These are phyloP conservation scores for Aurelia sp. DNA, from an alignment of 30 jellyfish, hydroid and myxozoan species.

Conservation along the genomic window DNA sequence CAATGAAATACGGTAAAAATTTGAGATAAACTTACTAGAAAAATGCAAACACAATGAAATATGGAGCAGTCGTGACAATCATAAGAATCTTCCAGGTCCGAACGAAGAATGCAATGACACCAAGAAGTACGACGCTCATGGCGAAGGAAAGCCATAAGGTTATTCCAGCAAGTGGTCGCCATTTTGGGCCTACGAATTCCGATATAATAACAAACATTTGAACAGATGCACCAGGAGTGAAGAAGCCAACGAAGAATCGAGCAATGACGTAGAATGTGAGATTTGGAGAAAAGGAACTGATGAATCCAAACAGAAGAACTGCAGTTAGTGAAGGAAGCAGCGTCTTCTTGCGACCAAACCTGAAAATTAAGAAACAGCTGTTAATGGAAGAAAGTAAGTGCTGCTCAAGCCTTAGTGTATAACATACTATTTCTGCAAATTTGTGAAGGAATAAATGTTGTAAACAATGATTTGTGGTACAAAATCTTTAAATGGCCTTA, in stretches of 20 bases:
- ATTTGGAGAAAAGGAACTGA: slow-evolving; percentile 81
- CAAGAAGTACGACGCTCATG: slow-evolving; percentile 70
- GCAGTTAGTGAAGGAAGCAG: slow-evolving; percentile 66
- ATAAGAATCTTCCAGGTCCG: slow-evolving; percentile 86
- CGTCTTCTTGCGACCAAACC: slow-evolving; percentile 79
- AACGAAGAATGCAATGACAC: slow-evolving; percentile 82
- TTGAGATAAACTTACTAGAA: slow-evolving; percentile 60
- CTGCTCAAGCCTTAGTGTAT: too few species aligned
- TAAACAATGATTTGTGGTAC: too few species aligned
- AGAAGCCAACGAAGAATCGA: slow-evolving; percentile 78
- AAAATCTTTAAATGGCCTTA: too few species aligned
- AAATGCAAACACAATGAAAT: slow-evolving; percentile 50
- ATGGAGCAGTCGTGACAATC: slow-evolving; percentile 82
- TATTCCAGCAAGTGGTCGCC: slow-evolving; percentile 91
- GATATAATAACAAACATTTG: slow-evolving; percentile 76
- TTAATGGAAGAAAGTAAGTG: too few species aligned
- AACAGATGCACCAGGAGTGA: slow-evolving; percentile 76
- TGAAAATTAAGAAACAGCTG: neutral
- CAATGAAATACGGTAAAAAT: too few species aligned
- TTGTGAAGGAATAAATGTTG: too few species aligned
- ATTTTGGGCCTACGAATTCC: slow-evolving; percentile 85
- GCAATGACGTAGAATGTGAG: slow-evolving; percentile 47
- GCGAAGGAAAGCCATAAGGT: slow-evolving; percentile 73
- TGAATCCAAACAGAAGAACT: slow-evolving; percentile 34
- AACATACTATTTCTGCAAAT: too few species aligned